Base-by-base conservation (phyloP, 92 coral and sea anemone species). In the Porites cylindrica region DNA sequence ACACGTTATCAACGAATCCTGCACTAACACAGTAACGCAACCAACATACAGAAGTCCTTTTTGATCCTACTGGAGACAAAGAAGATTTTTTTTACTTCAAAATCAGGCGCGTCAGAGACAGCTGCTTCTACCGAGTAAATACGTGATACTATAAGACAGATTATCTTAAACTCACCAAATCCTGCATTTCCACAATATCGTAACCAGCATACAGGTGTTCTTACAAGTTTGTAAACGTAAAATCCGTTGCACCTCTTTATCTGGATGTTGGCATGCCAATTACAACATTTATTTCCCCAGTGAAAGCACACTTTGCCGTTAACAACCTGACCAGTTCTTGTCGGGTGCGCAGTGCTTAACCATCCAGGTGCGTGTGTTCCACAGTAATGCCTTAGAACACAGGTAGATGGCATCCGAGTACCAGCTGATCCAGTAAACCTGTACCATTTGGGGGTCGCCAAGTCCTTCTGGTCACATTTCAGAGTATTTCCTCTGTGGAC, bases 151-250 rank as follows among this genome's bases (percentile, higher is more conserved):
- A 4, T 5, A 38, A 38, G 0, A 38, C 47, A 38, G 47, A 38
- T 38, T 4, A 38, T 38, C 47, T 38, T 11, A 10, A 56, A 56
- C 89, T 77, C 59, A 85, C 89, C 77, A 66, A 77, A 77, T 10
- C 80, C 73, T 53, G 67, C 89, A 76, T 85, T 50, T 21, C 95
- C 95, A 74, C 95, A 92, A 82, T 81, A 92, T 51, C 95, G 95
- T 58, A 92, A 88, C 18, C 14, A 51, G 26, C 95, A 92, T 19
- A 16, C 9, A 0, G 85, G 85, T 0, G 88, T 89, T 75, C 18
- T 82, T 0, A 23, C 81, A 20, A 92, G 86, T 64, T 90, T 85
- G 43, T 92, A 92, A 3, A 92, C 81, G 68, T 76, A 89, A 70
- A 75, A 92, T 0, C 88, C 85, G 43, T 82, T 91, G 58, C 92